Evolutionary conservation across 2,113 vertebrate genomes (phyloP).

Genomic region (Polypterus bichir): DNA sequence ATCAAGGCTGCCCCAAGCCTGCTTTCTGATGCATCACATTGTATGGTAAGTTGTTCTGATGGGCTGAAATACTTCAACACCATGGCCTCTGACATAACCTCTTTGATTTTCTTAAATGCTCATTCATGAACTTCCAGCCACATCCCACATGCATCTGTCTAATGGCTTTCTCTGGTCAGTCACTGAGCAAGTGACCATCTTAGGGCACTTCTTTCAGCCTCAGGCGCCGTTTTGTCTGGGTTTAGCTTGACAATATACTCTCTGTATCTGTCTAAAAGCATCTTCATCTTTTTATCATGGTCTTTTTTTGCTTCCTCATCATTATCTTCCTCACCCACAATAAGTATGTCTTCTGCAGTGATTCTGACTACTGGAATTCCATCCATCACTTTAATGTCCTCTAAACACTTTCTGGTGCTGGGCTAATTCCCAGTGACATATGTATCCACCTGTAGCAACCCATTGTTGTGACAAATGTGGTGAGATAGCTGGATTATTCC

Average conservation of each 20-base stretch:
- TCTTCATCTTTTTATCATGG: slow-evolving; percentile 6
- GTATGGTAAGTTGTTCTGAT: too few species aligned
- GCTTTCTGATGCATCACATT: too few species aligned
- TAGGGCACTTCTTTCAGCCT: slow-evolving; percentile 1
- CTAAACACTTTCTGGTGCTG: too few species aligned
- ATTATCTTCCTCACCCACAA: slow-evolving; percentile 8
- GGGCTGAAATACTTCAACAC: too few species aligned
- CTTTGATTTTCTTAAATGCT: too few species aligned
- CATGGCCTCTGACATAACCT: too few species aligned
- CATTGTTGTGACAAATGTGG: background rate
- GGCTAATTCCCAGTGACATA: too few species aligned
- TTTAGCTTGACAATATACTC: background rate
- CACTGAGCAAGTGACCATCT: background rate
- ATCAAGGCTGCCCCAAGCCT: too few species aligned
- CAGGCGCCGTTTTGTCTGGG: slow-evolving; percentile 7
- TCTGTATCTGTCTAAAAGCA: slow-evolving; percentile 8
- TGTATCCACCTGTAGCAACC: slow-evolving; percentile 2
- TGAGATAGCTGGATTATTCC: background rate
- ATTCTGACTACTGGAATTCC: too few species aligned
- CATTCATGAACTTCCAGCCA: too few species aligned
- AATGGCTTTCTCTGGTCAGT: background rate
- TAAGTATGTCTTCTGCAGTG: slow-evolving; percentile 16
- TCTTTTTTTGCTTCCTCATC: slow-evolving; percentile 4
- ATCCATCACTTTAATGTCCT: too few species aligned
- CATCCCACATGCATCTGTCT: too few species aligned